Conservation (phyloP, 2,797 vertebrate species). For the Potorous gilbertii region DNA sequence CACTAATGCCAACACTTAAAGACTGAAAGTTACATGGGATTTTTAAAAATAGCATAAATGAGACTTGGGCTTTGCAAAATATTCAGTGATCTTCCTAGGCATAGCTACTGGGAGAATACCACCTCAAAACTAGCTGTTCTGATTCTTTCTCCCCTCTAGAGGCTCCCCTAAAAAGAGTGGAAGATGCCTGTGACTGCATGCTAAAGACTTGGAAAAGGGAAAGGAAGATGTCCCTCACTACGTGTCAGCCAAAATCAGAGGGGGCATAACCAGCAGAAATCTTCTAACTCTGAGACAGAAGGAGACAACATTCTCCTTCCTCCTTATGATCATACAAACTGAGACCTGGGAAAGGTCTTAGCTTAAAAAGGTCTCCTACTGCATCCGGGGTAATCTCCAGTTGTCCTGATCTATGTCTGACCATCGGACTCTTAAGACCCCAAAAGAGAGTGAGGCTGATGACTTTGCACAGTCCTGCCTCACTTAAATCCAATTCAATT, state of each 20-base stretch:
- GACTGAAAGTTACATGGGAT: background rate
- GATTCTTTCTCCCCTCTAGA: background rate
- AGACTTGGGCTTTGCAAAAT: background rate
- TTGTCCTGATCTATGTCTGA: too few relatives aligned
- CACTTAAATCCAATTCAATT: too few relatives aligned
- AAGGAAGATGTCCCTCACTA: background rate
- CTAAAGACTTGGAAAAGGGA: background rate
- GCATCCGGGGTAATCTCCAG: too few relatives aligned
- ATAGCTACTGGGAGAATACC: background rate
- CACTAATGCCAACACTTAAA: background rate
- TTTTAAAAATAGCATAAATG: background rate
- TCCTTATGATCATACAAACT: background rate
- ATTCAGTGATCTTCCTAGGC: background rate
- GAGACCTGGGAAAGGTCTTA: too few relatives aligned
- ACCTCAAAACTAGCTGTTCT: background rate
- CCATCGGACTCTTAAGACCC: too few relatives aligned
- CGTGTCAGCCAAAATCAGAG: background rate
- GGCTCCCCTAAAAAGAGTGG: background rate
- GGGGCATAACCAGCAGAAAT: too few relatives aligned
- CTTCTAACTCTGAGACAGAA: background rate
- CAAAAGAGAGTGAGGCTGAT: too few relatives aligned
- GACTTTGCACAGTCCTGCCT: too few relatives aligned
- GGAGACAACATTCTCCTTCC: background rate
- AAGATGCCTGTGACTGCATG: background rate
- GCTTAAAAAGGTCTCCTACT: too few relatives aligned